Base-by-base conservation (phyloP, 1,140 invertebrate species). In the Oryctes rhinoceros region DNA sequence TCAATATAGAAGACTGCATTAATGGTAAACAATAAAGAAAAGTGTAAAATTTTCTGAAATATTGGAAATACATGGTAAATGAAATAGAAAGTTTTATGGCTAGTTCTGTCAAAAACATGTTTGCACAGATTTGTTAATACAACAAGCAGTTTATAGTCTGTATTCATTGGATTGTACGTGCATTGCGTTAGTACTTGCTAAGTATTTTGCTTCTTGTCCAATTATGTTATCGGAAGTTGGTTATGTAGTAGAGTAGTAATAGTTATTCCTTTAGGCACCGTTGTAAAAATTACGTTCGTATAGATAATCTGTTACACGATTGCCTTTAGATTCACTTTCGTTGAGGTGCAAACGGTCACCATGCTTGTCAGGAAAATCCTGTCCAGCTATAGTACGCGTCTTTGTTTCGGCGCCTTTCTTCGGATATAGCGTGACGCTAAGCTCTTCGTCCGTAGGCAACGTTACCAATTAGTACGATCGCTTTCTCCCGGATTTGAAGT, bases 401-500 rank as follows among this genome's bases (percentile, higher is more conserved):
- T n/a, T 71, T 71, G 24, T 24, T 71, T 35, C 24, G 9, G 65
- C 7, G 24, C 65, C 65, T 71, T 71, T 71, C 65, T 71, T 71
- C 65, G 18, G n/a, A 18, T 44, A 44, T 71, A 71, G 65, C 65
- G 65, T 71, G 65, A 71, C 65, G 24, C 2, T 35, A 35, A 37
- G 35, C 24, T 18, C 65, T 18, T 18, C 24, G 1, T 71, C 65
- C 65, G 35, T 13, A 71, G 65, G 65, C 24, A 35, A 71, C 13
- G 53, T 62, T 62, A 62, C 53, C 53, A 71, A 71, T 71, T 71
- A 10, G 24, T 71, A 3, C 53, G 65, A 24, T 71, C 65, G 24
- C 65, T 71, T 71, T 71, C 65, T 71, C 65, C 65, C 65, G 65
- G 65, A 71, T 71, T 71, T 71, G 13, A 71, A 4, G 65, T 71